A percentile compares a stretch with the other conserved stretches of the same genome.
Evolutionary conservation across 1,140 invertebrate genomes (phyloP).

Genomic region (Trachymyrmex septentrionalis): DNA sequence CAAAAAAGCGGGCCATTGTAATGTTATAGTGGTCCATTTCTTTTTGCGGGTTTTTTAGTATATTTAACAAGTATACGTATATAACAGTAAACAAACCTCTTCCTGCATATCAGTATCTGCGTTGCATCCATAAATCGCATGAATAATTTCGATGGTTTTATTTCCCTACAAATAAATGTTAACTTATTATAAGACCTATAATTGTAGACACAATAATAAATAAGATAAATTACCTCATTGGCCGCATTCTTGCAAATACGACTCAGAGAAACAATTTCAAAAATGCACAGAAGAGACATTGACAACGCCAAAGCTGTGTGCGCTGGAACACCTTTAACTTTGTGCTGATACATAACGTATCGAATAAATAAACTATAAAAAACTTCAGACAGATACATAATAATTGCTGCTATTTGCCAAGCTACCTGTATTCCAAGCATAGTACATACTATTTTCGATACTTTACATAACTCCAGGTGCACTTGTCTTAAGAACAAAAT

Average conservation of each 20-base stretch:
- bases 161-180: conserved; percentile 41
- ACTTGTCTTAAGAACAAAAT: conserved; percentile 49
- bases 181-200: neutral
- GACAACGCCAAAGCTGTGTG: fast-evolving
- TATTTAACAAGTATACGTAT: too few relatives aligned
- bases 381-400: neutral
- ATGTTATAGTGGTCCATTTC: too few relatives aligned
- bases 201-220: neutral
- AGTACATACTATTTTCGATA: conserved; percentile 21
- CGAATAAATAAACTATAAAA: conserved; percentile 41
- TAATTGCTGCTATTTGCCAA: neutral
- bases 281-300: fast-evolving
- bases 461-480: conserved; percentile 61
- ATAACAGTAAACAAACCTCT: conserved; percentile 36
- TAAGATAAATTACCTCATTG: conserved; percentile 35
- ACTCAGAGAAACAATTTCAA: neutral
- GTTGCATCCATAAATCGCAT: conserved; percentile 13
- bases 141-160: conserved; percentile 29
- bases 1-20: too few relatives aligned
- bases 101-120: neutral
- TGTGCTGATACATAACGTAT: neutral
- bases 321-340: neutral
- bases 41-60: too few relatives aligned
- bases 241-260: conserved; percentile 15
- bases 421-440: conserved; percentile 38